Evolutionary conservation across 2,797 vertebrate species (phyloP).

Genomic region (Pelochelys cantorii): DNA sequence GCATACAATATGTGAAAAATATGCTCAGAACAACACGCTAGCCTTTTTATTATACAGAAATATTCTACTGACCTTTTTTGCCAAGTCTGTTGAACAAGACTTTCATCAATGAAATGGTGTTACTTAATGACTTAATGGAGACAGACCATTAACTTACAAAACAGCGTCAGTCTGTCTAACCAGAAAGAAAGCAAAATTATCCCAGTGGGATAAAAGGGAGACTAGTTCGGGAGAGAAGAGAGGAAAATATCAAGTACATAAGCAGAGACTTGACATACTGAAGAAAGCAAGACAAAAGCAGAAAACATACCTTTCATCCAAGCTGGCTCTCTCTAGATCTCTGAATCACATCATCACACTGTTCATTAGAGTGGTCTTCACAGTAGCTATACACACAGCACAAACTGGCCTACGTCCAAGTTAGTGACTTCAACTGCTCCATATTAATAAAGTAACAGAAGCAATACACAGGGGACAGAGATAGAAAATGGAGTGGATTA

Average conservation of each 20-base stretch:
- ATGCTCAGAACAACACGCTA: not conserved
- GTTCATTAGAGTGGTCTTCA: constrained; percentile 44
- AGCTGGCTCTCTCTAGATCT: constrained; percentile 48
- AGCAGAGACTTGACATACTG: not conserved
- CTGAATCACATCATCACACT: constrained; percentile 50
- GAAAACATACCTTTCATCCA: constrained; percentile 71
- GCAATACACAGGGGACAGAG: constrained; percentile 45
- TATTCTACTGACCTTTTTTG: constrained; percentile 29
- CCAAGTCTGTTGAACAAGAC: constrained; percentile 37
- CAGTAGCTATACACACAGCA: constrained; percentile 66
- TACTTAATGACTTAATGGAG: constrained; percentile 47
- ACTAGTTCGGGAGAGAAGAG: not conserved
- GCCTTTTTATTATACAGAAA: not conserved
- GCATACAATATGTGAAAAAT: not conserved
- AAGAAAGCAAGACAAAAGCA: constrained; percentile 8
- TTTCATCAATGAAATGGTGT: constrained; percentile 51
- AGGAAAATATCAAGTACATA: not conserved
- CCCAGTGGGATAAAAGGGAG: constrained; percentile 16
- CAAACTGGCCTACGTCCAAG: constrained; percentile 75
- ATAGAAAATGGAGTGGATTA: constrained; percentile 39
- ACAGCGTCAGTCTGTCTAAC: constrained; percentile 39
- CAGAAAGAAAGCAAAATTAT: constrained; percentile 47
- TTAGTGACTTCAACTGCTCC: constrained; percentile 80
- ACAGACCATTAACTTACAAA: constrained; percentile 62
- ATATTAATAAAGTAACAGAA: constrained; percentile 72